Conservation (phyloP, 2,113 vertebrate genomes). For the Triplophysa siluroides region DNA sequence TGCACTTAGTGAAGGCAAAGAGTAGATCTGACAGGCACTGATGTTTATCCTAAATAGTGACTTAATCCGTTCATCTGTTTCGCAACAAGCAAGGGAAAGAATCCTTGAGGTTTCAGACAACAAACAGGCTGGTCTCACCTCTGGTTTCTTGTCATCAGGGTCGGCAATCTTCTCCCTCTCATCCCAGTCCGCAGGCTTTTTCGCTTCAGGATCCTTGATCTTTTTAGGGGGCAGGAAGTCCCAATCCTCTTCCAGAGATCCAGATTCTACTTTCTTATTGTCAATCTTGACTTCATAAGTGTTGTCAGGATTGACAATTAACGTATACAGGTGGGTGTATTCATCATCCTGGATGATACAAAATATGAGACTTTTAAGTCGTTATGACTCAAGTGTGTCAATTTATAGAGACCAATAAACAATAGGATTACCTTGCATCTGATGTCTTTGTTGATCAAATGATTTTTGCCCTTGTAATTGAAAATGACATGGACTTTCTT, state of each 20-base stretch:
- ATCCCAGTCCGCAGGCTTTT: constrained; percentile 84
- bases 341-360: constrained; percentile 77
- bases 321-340: constrained; percentile 80
- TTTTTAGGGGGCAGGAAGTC: constrained; percentile 81
- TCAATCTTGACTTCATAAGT: constrained; percentile 88
- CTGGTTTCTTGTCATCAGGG: constrained; percentile 81
- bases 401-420: background rate
- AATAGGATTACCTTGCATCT: constrained; percentile 77
- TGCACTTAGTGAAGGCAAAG: too few species aligned
- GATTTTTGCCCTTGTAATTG: constrained; percentile 83
- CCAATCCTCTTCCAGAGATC: constrained; percentile 82
- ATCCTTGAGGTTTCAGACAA: background rate
- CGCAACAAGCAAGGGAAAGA: background rate
- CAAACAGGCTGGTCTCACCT: constrained; percentile 63
- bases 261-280: constrained; percentile 81
- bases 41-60: background rate
- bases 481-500: constrained; percentile 87
- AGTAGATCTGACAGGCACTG: too few species aligned
- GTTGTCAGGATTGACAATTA: constrained; percentile 81
- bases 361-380: background rate
- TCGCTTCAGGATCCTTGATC: constrained; percentile 80
- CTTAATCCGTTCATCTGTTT: background rate
- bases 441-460: constrained; percentile 84
- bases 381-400: background rate
- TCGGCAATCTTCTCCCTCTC: constrained; percentile 79